These are phyloP conservation scores for Folsomia candida DNA, from an alignment of 2,888 invertebrate species.

Conservation along the genomic window DNA sequence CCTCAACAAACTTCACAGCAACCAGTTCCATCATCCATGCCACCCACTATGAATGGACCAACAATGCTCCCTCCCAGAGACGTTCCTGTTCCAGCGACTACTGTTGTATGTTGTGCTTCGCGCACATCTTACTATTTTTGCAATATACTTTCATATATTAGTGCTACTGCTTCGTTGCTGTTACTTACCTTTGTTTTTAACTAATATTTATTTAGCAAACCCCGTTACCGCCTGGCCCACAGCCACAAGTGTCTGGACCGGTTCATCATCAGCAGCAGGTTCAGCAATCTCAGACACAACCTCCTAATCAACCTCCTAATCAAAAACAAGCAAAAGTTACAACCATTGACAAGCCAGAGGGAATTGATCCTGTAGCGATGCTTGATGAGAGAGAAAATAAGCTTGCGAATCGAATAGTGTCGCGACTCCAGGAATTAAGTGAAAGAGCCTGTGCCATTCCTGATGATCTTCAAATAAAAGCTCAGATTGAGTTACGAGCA, in stretches of 20 bases:
- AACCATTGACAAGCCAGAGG: constrained; percentile 60
- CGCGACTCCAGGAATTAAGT: constrained; percentile 59
- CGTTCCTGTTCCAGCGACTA: constrained; percentile 24
- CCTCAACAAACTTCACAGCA: constrained; percentile 41
- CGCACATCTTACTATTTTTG: constrained; percentile 12
- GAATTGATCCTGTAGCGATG: constrained; percentile 61
- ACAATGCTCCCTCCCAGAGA: constrained; percentile 42
- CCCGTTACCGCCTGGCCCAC: constrained; percentile 29
- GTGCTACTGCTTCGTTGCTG: constrained; percentile 57
- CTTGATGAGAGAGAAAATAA: constrained; percentile 62
- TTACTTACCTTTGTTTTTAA: constrained; percentile 48
- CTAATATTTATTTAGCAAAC: constrained; percentile 40
- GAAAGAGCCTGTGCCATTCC: constrained; percentile 59
- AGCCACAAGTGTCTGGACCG: constrained; percentile 41
- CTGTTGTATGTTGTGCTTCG: constrained; percentile 53
- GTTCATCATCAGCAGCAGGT: constrained; percentile 54
- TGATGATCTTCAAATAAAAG: constrained; percentile 59
- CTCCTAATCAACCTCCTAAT: constrained; percentile 31
- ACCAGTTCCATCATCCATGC: neutral
- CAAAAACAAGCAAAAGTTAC: constrained; percentile 57
- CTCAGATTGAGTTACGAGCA: constrained; percentile 62
- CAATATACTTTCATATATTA: constrained; percentile 53
- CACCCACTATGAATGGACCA: constrained; percentile 51
- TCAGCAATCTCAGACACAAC: constrained; percentile 22
- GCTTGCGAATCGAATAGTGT: constrained; percentile 58